Conservation (phyloP, 1,140 invertebrate species). For the Cherax destructor region DNA sequence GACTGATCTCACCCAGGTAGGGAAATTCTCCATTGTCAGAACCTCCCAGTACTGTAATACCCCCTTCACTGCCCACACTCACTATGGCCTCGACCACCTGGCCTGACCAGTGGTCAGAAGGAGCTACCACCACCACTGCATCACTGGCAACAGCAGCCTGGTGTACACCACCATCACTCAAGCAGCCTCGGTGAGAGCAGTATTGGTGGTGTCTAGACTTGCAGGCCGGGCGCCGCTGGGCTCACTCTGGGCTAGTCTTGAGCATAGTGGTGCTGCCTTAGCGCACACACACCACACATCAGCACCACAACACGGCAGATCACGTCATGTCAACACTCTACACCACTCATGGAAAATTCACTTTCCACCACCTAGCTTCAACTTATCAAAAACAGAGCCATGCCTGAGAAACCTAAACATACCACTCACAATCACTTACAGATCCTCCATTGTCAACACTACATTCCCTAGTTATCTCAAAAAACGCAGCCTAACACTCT, state of each 20-base stretch:
- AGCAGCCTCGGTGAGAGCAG: slow-evolving; percentile 13
- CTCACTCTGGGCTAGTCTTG: slow-evolving; percentile 55
- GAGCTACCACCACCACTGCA: slow-evolving; percentile 9
- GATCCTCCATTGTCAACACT: slow-evolving; percentile 28
- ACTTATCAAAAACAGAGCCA: slow-evolving; percentile 63
- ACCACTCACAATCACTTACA: slow-evolving; percentile 55
- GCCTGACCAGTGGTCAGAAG: slow-evolving; percentile 63
- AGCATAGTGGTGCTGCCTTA: slow-evolving; percentile 52
- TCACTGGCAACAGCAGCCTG: slow-evolving; percentile 1
- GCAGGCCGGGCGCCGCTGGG: slow-evolving; percentile 51
- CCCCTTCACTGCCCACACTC: slow-evolving; percentile 60
- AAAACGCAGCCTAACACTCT: slow-evolving; percentile 30
- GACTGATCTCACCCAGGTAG: slow-evolving; percentile 75
- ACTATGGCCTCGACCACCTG: slow-evolving; percentile 68
- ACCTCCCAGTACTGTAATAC: slow-evolving; percentile 76
- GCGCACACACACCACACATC: slow-evolving; percentile 44
- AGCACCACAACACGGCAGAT: slow-evolving; percentile 22
- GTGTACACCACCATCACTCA: slow-evolving; percentile 9
- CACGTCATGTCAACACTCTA: slow-evolving; percentile 52
- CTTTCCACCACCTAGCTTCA: slow-evolving; percentile 9
- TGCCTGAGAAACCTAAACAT: slow-evolving; percentile 41
- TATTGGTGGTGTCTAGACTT: slow-evolving; percentile 15
- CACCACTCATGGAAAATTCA: slow-evolving; percentile 6
- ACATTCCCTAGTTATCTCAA: not conserved
- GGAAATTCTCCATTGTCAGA: slow-evolving; percentile 81